Base-by-base conservation (phyloP, 2,888 invertebrate genomes). In the Megalurothrips usitatus region DNA sequence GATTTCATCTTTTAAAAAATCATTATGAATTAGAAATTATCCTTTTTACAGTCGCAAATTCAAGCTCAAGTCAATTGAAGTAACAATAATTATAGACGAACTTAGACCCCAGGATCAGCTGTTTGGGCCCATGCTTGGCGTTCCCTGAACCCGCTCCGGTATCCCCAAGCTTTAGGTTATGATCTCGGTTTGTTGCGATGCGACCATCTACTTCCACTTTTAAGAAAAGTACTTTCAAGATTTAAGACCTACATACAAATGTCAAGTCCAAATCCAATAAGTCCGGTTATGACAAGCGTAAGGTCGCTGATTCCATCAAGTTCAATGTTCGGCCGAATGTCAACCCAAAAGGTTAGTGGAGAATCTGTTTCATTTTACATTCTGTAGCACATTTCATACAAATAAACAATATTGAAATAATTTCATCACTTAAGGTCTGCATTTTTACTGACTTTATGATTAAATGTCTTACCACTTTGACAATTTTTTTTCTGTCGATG, bases 351-450 rank as follows among this genome's bases (percentile, higher is more conserved):
- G 68, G 68, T 80, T 49, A 79, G 28, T 63, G 34, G 34, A 48
- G 17, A 12, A 34, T 47, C 19, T 58, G 83, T 82, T 52, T 83
- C 79, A 81, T 78, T 81, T 26, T 23, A 34, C 6, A 43, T 4
- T 43, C 3, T 43, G 34, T 43, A 43, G 34, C 34, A 2, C 6
- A 2, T 43, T 43, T 43, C 34, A 43, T 43, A 4, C 34, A 6
- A 6, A 43, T 79, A 58, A 79, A 78, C 79, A 52, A 28, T 80
- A 58, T 80, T 28, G 78, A 63, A 78, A 78, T 26, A 26, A 23
- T 68, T 75, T 10, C 1, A 23, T 10, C 23, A 23, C 23, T 26
- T 11, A 11, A 23, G 23, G 12, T 23, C 23, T 75, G 12, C 11
- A 23, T 75, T 75, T 26, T 23, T 0, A 26, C 12, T 75, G 10